Evolutionary conservation across 1,140 invertebrate genomes (phyloP).

Genomic region (Thaumetopoea pityocampa): DNA sequence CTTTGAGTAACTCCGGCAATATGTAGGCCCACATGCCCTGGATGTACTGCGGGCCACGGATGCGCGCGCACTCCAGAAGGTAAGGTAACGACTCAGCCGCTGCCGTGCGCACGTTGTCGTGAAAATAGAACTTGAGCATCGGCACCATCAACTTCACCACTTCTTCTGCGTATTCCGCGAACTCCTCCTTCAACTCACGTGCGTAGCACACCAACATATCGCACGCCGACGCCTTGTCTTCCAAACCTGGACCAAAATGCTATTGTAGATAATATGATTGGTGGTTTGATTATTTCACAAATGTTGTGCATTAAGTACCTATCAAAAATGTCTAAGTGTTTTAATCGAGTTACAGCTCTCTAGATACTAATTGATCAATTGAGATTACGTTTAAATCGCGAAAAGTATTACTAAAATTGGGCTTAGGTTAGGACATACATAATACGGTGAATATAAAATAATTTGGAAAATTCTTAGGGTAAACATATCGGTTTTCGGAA

Average conservation of each 20-base stretch:
- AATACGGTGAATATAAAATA: no score
- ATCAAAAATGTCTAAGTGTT: no score
- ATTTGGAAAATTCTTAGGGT: no score
- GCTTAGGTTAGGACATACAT: no score
- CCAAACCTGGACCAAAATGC: conserved; percentile 84
- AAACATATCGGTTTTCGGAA: no score
- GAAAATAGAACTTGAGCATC: conserved; percentile 99
- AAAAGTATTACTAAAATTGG: no score
- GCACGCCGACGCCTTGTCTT: conserved; percentile 99
- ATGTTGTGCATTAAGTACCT: no score
- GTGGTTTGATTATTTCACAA: no score
- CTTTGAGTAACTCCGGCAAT: conserved; percentile 92
- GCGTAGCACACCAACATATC: conserved; percentile 99
- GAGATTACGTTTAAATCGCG: no score
- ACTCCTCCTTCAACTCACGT: conserved; percentile 96
- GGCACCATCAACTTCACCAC: conserved; percentile 95
- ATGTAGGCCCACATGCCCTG: conserved; percentile 95
- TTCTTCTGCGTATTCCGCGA: conserved; percentile 95
- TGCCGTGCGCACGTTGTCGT: conserved; percentile 94
- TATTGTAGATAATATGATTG: not conserved
- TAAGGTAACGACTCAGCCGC: conserved; percentile 97
- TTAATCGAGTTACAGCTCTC: no score
- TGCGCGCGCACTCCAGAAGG: conserved; percentile 94
- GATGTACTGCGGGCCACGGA: conserved; percentile 83
- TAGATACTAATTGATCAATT: no score